Evolutionary conservation across 2,113 vertebrate species (phyloP).

Genomic region (Lophius piscatorius): DNA sequence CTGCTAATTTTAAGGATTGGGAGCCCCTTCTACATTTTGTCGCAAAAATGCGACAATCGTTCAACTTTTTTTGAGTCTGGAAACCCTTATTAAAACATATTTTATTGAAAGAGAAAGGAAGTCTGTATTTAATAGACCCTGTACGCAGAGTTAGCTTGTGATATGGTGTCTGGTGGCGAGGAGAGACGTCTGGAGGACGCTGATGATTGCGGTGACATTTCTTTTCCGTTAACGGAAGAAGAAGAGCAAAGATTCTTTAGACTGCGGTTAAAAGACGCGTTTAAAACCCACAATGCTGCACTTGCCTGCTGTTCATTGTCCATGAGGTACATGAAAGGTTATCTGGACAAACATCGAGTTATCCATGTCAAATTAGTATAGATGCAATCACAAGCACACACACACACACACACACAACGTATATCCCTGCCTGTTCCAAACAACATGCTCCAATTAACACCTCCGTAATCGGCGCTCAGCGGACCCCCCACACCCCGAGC

Average conservation of each 20-base stretch:
- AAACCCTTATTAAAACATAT: too few relatives aligned
- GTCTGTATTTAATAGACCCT: too few relatives aligned
- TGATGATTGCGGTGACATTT: too few relatives aligned
- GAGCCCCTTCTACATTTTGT: too few relatives aligned
- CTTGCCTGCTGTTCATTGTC: not conserved
- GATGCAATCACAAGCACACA: conserved; percentile 9
- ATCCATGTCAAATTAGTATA: conserved; percentile 30
- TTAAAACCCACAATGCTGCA: not conserved
- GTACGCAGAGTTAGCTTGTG: too few relatives aligned
- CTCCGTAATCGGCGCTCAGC: conserved; percentile 86
- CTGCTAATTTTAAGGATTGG: too few relatives aligned
- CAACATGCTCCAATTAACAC: conserved; percentile 91
- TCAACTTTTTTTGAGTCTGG: too few relatives aligned
- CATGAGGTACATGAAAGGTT: not conserved
- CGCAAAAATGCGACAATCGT: too few relatives aligned
- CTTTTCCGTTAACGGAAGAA: too few relatives aligned
- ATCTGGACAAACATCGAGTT: conserved; percentile 3
- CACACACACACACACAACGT: conserved; percentile 13
- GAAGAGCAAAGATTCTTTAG: conserved; percentile 4
- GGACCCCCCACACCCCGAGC: conserved; percentile 80
- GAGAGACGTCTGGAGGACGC: too few relatives aligned
- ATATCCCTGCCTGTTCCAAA: conserved; percentile 43
- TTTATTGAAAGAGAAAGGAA: too few relatives aligned
- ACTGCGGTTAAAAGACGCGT: conserved; percentile 1
- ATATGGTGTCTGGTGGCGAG: too few relatives aligned